A percentile compares a stretch with the other conserved stretches of the same genome.
phyloP scores from a whole-genome alignment of 2,888 invertebrate species.

The Prosapia bicincta region DNA sequence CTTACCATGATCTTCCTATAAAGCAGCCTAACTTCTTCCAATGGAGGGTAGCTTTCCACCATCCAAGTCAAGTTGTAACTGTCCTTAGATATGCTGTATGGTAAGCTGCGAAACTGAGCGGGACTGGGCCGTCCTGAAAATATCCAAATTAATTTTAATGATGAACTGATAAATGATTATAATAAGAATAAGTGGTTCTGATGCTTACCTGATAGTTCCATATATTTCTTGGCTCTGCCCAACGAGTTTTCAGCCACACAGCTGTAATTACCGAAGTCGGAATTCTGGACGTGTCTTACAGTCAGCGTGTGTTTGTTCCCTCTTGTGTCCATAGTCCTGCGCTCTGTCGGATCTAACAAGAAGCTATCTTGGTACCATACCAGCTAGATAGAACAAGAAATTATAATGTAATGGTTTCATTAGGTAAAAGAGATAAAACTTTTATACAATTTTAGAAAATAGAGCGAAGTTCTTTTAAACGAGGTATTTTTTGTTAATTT shows the following conservation, averaged over 20 bases:
- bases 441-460: no score
- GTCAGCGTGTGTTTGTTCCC: constrained; percentile 65
- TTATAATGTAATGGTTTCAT: no score
- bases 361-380: constrained; percentile 71
- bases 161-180: no score
- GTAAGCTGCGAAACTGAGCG: constrained; percentile 64
- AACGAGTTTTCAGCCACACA: constrained; percentile 68
- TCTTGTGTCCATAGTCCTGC: constrained; percentile 64
- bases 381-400: constrained; percentile 54
- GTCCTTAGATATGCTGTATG: constrained; percentile 57
- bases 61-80: constrained; percentile 65
- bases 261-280: constrained; percentile 69
- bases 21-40: constrained; percentile 65
- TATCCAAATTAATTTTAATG: no score
- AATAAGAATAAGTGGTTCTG: no score
- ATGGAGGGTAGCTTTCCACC: constrained; percentile 68
- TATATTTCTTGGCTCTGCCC: constrained; percentile 64
- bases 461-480: no score
- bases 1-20: constrained; percentile 66
- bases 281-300: constrained; percentile 62
- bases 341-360: constrained; percentile 62
- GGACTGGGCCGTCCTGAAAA: constrained; percentile 60
- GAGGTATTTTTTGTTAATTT: no score
- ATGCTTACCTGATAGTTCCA: constrained; percentile 59
- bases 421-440: no score